These are phyloP conservation scores for Helicoverpa zea DNA, from an alignment of 1,140 invertebrate genomes.

Conservation along the genomic window DNA sequence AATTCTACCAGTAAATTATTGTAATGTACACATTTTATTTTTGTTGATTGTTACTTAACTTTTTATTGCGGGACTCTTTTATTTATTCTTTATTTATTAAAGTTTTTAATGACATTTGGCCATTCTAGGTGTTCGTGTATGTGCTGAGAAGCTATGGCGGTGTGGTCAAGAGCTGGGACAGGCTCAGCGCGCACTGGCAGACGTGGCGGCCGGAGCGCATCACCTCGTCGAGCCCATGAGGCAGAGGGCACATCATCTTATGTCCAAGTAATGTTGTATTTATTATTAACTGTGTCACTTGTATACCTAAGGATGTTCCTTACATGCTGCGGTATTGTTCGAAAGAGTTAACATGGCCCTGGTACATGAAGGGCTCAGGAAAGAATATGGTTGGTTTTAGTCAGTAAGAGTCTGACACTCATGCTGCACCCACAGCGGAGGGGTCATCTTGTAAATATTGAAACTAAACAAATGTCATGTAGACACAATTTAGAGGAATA, in stretches of 20 bases:
- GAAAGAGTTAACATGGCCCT: too few species aligned
- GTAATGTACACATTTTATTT: neutral
- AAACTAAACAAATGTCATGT: too few species aligned
- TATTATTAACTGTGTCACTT: neutral
- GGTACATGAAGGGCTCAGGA: too few species aligned
- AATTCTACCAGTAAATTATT: too few species aligned
- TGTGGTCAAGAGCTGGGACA: conserved; percentile 91
- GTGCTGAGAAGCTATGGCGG: conserved; percentile 91
- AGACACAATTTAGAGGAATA: too few species aligned
- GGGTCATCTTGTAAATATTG: too few species aligned
- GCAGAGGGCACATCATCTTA: conserved; percentile 70
- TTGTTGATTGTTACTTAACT: neutral
- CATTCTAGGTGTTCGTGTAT: conserved; percentile 90
- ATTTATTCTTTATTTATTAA: too few species aligned
- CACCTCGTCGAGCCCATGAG: conserved; percentile 73
- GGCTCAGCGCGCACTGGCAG: conserved; percentile 91
- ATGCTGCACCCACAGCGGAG: too few species aligned
- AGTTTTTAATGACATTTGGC: too few species aligned
- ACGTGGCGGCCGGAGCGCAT: conserved; percentile 75
- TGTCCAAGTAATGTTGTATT: conserved; percentile 70
- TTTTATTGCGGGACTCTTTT: neutral
- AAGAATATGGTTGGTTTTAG: too few species aligned
- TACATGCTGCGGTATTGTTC: too few species aligned
- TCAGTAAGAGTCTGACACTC: too few species aligned
- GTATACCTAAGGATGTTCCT: neutral